These are phyloP conservation scores for Cynopterus brachyotis DNA, from an alignment of 2,113 vertebrate genomes.

Conservation along the genomic window DNA sequence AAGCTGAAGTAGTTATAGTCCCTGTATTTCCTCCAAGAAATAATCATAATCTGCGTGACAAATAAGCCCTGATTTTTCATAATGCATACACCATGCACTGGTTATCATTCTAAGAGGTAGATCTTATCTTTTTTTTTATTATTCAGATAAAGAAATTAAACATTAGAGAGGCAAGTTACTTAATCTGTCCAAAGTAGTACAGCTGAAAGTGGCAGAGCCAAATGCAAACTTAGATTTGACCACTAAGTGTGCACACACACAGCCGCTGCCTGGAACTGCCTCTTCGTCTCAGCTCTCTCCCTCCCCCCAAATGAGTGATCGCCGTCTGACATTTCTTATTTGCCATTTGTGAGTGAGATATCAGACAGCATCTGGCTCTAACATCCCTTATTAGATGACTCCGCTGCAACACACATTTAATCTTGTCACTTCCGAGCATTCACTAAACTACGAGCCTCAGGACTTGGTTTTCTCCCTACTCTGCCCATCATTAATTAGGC, in stretches of 20 bases:
- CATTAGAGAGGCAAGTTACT: not conserved
- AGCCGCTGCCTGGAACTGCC: not conserved
- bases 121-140: not conserved
- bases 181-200: not conserved
- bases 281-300: not conserved
- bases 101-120: not conserved
- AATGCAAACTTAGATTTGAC: not conserved
- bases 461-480: not conserved
- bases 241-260: not conserved
- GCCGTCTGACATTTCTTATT: not conserved
- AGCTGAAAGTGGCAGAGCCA: not conserved
- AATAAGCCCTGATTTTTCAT: not conserved
- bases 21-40: not conserved
- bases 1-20: not conserved
- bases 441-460: not conserved
- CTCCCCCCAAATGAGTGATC: not conserved
- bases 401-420: not conserved
- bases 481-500: not conserved
- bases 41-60: not conserved
- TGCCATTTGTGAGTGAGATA: not conserved
- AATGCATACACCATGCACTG: not conserved
- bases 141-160: not conserved
- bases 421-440: not conserved
- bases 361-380: not conserved
- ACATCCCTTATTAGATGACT: not conserved